Evolutionary conservation across 2,888 invertebrate genomes (phyloP).

Genomic region (Oscheius sp.): DNA sequence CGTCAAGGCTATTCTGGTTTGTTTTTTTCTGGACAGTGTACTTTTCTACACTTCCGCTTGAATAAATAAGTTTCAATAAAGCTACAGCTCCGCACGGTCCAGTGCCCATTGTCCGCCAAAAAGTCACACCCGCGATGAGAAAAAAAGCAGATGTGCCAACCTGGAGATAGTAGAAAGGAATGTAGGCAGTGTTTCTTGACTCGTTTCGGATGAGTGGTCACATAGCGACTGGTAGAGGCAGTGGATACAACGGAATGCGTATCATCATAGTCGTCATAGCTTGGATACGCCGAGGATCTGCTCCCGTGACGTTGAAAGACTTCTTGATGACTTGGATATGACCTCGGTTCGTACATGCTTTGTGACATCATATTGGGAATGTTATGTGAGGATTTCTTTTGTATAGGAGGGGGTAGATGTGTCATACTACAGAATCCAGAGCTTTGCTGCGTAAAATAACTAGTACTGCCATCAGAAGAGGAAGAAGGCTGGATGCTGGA

Average conservation of each 20-base stretch:
- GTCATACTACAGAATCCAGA: slow-evolving; percentile 52
- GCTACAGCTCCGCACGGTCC: no score
- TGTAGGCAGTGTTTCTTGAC: slow-evolving; percentile 37
- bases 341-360: slow-evolving; percentile 48
- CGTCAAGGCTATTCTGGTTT: not conserved
- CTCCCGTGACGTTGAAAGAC: not conserved
- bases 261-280: slow-evolving; percentile 50
- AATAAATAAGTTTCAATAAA: no score
- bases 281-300: slow-evolving; percentile 43
- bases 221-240: slow-evolving; percentile 46
- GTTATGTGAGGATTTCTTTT: slow-evolving; percentile 6
- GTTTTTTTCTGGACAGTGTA: not conserved
- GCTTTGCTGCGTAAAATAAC: slow-evolving; percentile 36
- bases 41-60: no score
- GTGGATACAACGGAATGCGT: slow-evolving; percentile 48
- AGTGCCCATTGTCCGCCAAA: not conserved
- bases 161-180: slow-evolving; percentile 36
- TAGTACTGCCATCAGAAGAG: slow-evolving; percentile 23
- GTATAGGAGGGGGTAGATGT: slow-evolving; percentile 49
- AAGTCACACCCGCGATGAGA: not conserved
- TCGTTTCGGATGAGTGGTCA: slow-evolving; percentile 30
- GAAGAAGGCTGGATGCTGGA: slow-evolving; percentile 32
- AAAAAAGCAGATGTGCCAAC: slow-evolving; percentile 4
- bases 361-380: slow-evolving; percentile 42
- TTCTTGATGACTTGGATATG: not conserved